phyloP scores from a whole-genome alignment of 2,797 vertebrate species.

The Anas georgica region DNA sequence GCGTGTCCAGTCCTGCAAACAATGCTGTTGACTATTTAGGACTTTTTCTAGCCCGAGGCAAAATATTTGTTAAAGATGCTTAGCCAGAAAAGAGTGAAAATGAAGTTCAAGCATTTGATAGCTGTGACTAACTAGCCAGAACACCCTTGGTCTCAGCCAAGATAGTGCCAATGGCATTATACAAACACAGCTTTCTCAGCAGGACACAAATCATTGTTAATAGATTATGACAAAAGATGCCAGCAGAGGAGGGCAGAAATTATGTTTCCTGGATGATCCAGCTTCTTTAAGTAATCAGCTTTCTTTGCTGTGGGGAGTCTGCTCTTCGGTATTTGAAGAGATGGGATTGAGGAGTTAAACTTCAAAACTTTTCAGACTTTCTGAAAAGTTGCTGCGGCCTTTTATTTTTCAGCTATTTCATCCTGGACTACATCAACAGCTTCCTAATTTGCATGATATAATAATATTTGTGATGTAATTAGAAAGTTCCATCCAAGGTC shows the following conservation, averaged over 20 bases:
- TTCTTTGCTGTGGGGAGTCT: conserved; percentile 15
- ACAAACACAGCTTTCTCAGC: conserved; percentile 62
- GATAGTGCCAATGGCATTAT: conserved; percentile 24
- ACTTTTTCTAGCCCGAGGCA: conserved; percentile 38
- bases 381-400: neutral
- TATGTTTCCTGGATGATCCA: neutral
- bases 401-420: conserved; percentile 40
- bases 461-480: conserved; percentile 66
- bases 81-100: conserved; percentile 53
- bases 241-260: conserved; percentile 39
- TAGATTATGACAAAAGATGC: conserved; percentile 46
- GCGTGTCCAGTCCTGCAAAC: conserved; percentile 28
- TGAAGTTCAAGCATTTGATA: conserved; percentile 48
- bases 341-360: neutral
- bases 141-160: conserved; percentile 34
- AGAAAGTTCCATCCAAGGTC: conserved; percentile 66
- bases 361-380: conserved; percentile 2
- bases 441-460: conserved; percentile 61
- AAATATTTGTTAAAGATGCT: conserved; percentile 49
- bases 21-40: conserved; percentile 46
- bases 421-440: conserved; percentile 32
- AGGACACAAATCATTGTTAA: conserved; percentile 50
- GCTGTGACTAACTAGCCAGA: conserved; percentile 42
- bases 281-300: conserved; percentile 30
- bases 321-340: neutral